Base-by-base conservation (phyloP, 2,797 vertebrate genomes). In the Chloroceryle amazona region DNA sequence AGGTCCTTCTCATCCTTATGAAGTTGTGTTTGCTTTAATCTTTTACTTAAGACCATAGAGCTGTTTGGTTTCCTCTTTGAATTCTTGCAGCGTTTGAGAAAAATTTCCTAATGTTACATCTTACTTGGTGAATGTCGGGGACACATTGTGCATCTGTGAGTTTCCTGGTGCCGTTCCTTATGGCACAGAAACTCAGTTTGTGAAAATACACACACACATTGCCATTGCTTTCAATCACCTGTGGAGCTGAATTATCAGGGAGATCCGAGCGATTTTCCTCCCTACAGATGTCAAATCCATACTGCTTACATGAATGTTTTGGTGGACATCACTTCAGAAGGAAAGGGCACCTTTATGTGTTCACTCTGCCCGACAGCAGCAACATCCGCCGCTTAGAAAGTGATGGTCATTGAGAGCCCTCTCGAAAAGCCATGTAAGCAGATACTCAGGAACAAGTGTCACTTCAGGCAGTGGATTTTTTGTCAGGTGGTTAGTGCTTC, bases 11-110 rank as follows among this genome's bases (percentile, higher is more conserved):
- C 31, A 51, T 54, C 63, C 3, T 0, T 71, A 11, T 11, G 29
- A 85, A 46, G 37, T 67, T 61, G 9, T 21, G 6, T 90, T 46
- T 62, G 15, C 68, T 96, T 84, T 46, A 80, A 33, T 94, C 42
- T 55, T 86, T 57, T 82, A 9, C 51, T 92, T 46, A 29, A 51
- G 55, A 54, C 17, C 2, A 0, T 3, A 21, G 63, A 67, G 15
- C 35, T 63, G 89, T 91, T 67, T 22, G 31, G 4, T 76, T 89
- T 85, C 25, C 13, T 86, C 47, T 90, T 74, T 87, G 31, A 91
- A 58, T 85, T 81, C 29, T 47, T 73, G 33, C 23, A 39, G 15
- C 14, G 3, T 58, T 29, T 81, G 39, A 87, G 49, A 17, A 82
- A 78, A 82, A 78, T 41, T 57, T 90, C 28, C 16, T 66, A 15